phyloP scores from a whole-genome alignment of 2,113 vertebrate genomes.

The Pyrgilauda ruficollis region DNA sequence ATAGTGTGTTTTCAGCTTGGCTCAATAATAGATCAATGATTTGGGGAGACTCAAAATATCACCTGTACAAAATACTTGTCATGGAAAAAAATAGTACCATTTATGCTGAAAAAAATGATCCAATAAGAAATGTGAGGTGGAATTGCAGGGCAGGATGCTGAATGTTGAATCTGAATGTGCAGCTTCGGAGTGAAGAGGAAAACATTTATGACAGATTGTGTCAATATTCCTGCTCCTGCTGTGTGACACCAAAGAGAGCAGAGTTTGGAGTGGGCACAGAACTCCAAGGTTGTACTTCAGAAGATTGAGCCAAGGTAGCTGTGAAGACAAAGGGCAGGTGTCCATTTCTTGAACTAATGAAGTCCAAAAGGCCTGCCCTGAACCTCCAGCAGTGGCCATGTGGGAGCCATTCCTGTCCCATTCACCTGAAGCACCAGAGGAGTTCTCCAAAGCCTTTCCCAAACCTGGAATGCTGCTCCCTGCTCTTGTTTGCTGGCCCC shows the following conservation, averaged over 20 bases:
- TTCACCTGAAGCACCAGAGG: neutral
- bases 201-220: neutral
- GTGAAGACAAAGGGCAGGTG: neutral
- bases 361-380: neutral
- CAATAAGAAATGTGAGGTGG: neutral
- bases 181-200: neutral
- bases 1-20: neutral
- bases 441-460: neutral
- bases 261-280: neutral
- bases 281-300: neutral
- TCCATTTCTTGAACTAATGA: neutral
- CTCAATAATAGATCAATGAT: neutral
- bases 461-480: accelerated
- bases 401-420: neutral
- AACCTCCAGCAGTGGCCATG: accelerated
- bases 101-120: neutral
- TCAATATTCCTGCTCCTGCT: neutral
- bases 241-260: neutral
- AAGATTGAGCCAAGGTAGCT: neutral
- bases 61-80: neutral
- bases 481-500: accelerated
- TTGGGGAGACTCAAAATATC: neutral
- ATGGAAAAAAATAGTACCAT: neutral
- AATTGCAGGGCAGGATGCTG: neutral
- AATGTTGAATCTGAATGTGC: neutral